Evolutionary conservation across 2,888 invertebrate genomes (phyloP), one percentile per base, ranked within the genome.

Genomic region (Thumatha senex): DNA sequence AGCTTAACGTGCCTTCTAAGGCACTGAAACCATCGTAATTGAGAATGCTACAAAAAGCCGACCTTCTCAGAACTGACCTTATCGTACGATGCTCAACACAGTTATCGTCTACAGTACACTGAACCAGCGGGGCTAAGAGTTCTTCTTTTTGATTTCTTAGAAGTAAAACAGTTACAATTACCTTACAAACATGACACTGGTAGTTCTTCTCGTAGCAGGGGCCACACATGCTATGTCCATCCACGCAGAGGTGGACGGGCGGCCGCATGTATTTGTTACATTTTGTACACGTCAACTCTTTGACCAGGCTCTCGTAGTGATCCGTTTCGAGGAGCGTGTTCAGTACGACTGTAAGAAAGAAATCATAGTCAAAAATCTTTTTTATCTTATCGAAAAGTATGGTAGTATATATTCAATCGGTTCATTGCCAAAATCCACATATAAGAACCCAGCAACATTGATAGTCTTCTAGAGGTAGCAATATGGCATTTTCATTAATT

Each of bases 221-320:
- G 1, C 87, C 86, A 61, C 92, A 92, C 18, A 86, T 67, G 61
- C 92, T 89, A 64, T 92, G 92, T 8, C 92, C 92, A 54, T 91
- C 87, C 57, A 88, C 86, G 41, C 92, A 92, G 4, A 92, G 76
- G 51, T 85, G 84, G 51, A 92, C 89, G 7, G 92, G 92, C 0
- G 92, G 89, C 52, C 85, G 82, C 89, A 92, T 91, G 60, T 92
- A 92, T 39, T 80, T 84, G 56, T 70, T 80, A 72, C 92, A 92
- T 71, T 86, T 86, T 31, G 82, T 83, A 61, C 92, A 92, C 43
- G 92, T 89, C 58, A 92, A 66, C 33, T 92, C 92, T 63, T 86
- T 86, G 58, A 91, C 89, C 46, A 92, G 72, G 53, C 90, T 84
- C 65, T 78, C 85, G 72, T 92, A 92, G 75, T 92, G 92, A 40